Evolutionary conservation across 2,888 invertebrate species (phyloP).

Genomic region (Thalpophila matura): DNA sequence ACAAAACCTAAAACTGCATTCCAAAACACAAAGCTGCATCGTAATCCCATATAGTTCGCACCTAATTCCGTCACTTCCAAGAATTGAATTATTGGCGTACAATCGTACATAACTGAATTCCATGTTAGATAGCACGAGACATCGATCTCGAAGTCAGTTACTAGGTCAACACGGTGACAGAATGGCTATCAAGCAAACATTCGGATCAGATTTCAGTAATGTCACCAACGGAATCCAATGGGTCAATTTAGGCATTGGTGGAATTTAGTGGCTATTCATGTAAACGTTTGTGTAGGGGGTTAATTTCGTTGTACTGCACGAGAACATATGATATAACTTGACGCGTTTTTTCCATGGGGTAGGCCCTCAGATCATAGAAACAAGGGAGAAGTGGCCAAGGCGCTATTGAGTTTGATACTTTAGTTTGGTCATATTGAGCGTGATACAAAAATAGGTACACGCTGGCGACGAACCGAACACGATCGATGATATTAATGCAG

Average conservation of each 20-base stretch:
- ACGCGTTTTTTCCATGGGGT: too few relatives aligned
- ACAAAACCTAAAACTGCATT: slow-evolving; percentile 11
- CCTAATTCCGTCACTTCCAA: slow-evolving; percentile 1
- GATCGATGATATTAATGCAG: too few relatives aligned
- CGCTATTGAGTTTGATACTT: too few relatives aligned
- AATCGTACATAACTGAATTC: slow-evolving; percentile 14
- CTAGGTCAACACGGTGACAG: slow-evolving; percentile 57
- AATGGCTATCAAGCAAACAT: slow-evolving; percentile 43
- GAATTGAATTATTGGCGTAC: slow-evolving; percentile 41
- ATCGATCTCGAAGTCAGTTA: slow-evolving; percentile 49
- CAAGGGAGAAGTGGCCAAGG: too few relatives aligned
- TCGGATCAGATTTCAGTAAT: slow-evolving; percentile 45
- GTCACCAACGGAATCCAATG: slow-evolving; percentile 40
- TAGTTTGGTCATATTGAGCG: too few relatives aligned
- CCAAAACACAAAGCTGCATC: background rate
- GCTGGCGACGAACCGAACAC: too few relatives aligned
- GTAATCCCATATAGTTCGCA: background rate
- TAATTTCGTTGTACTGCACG: background rate
- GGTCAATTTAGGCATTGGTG: slow-evolving; percentile 30
- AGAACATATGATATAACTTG: background rate
- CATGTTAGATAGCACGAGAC: slow-evolving; percentile 25
- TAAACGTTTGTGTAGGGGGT: background rate
- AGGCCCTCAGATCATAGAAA: too few relatives aligned
- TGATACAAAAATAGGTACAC: too few relatives aligned
- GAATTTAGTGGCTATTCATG: slow-evolving; percentile 29